Percentiles rank a stretch among this genome's conserved stretches.
Evolutionary conservation across 2,888 invertebrate species (phyloP).

Genomic region (Margaritifera margaritifera): DNA sequence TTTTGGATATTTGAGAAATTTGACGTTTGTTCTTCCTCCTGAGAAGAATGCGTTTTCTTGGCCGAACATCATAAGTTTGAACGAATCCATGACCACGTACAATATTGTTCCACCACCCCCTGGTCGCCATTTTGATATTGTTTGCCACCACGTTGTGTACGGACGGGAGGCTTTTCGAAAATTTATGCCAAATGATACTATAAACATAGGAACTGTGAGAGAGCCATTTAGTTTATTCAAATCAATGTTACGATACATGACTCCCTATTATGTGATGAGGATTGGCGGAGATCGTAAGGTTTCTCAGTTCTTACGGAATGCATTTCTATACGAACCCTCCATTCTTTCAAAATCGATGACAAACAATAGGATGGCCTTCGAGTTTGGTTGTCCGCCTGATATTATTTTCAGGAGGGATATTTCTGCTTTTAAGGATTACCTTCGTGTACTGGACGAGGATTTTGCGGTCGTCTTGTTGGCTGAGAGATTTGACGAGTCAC

Average conservation of each 20-base stretch:
- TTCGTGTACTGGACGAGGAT: constrained; percentile 28
- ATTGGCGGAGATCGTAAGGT: constrained; percentile 18
- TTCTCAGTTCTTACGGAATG: constrained; percentile 16
- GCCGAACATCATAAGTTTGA: constrained; percentile 36
- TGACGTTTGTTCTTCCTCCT: constrained; percentile 35
- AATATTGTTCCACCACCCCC: constrained; percentile 28
- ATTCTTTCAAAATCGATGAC: constrained; percentile 14
- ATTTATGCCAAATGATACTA: constrained; percentile 22
- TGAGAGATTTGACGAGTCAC: constrained; percentile 34
- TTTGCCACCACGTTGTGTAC: constrained; percentile 37
- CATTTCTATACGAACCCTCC: constrained; percentile 14
- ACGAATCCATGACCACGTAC: constrained; percentile 30
- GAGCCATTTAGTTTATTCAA: constrained; percentile 29
- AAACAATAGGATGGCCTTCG: constrained; percentile 33
- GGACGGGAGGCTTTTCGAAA: constrained; percentile 23
- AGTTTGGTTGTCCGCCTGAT: constrained; percentile 29
- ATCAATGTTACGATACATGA: constrained; percentile 31
- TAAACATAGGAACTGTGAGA: constrained; percentile 27
- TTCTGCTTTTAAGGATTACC: constrained; percentile 19
- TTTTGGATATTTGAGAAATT: constrained; percentile 33
- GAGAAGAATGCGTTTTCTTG: constrained; percentile 31
- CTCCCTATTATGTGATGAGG: constrained; percentile 12
- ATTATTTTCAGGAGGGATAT: constrained; percentile 26
- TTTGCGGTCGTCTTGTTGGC: constrained; percentile 31
- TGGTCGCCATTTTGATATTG: constrained; percentile 28